Evolutionary conservation across 2,888 invertebrate genomes (phyloP).

Genomic region (Gandaritis pyraliata): DNA sequence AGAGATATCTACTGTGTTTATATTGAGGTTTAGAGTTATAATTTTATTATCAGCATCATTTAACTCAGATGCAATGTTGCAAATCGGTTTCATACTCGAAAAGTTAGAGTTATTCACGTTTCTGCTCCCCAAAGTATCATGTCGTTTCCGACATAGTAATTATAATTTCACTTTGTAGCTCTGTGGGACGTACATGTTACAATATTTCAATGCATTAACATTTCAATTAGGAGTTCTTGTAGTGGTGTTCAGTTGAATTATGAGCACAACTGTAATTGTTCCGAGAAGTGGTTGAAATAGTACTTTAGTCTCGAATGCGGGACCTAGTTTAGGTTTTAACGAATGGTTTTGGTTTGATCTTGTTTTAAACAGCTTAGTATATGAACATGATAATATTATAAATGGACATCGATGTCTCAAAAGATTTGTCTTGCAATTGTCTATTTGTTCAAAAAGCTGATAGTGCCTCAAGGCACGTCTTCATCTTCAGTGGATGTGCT

Average conservation of each 20-base stretch:
- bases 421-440: no score
- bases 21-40: no score
- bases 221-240: slow-evolving; percentile 33
- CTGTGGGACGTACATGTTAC: slow-evolving; percentile 26
- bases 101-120: background rate
- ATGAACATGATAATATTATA: no score
- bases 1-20: no score
- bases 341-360: no score
- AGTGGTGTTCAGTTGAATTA: slow-evolving; percentile 24
- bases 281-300: slow-evolving; percentile 25
- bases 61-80: no score
- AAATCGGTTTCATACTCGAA: background rate
- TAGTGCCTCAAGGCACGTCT: no score
- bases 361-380: no score
- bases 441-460: no score
- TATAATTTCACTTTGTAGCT: slow-evolving; percentile 27
- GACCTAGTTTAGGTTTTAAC: background rate
- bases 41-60: no score
- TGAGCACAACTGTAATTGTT: slow-evolving; percentile 18
- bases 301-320: slow-evolving; percentile 1
- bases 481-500: no score
- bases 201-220: slow-evolving; percentile 35
- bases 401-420: no score
- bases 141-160: slow-evolving; percentile 27
- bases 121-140: slow-evolving; percentile 9